Evolutionary conservation across 2,113 vertebrate species (phyloP).

Genomic region (Aptenodytes forsteri): DNA sequence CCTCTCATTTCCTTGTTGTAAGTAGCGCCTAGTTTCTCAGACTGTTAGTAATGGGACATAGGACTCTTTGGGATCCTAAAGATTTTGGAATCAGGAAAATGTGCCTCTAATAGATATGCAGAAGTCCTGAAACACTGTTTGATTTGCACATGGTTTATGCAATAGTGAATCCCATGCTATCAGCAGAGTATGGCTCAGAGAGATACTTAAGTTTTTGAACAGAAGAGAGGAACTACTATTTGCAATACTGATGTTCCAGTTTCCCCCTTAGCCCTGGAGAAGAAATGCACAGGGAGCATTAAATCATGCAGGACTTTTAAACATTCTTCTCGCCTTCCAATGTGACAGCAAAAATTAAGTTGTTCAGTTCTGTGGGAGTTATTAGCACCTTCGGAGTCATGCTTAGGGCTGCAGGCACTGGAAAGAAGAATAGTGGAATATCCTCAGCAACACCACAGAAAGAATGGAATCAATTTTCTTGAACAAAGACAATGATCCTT

Average conservation of each 20-base stretch:
- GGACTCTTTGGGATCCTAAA: background rate
- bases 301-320: background rate
- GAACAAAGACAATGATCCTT: conserved; percentile 35
- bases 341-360: background rate
- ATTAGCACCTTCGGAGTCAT: conserved; percentile 7
- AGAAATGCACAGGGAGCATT: background rate
- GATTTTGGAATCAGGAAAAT: background rate
- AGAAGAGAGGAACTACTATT: background rate
- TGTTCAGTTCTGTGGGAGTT: background rate
- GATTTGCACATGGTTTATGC: background rate
- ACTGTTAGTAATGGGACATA: background rate
- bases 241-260: background rate
- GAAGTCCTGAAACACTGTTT: background rate
- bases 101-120: background rate
- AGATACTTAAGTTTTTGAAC: background rate
- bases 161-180: background rate
- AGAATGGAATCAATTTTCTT: conserved; percentile 40
- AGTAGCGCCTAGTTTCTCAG: background rate
- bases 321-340: background rate
- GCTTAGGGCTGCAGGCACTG: background rate
- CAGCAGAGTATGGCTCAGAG: background rate
- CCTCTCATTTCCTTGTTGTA: background rate
- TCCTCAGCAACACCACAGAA: background rate
- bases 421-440: background rate
- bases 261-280: background rate